Evolutionary conservation across 2,888 invertebrate species (phyloP).

Genomic region (Parnassius mnemosyne): DNA sequence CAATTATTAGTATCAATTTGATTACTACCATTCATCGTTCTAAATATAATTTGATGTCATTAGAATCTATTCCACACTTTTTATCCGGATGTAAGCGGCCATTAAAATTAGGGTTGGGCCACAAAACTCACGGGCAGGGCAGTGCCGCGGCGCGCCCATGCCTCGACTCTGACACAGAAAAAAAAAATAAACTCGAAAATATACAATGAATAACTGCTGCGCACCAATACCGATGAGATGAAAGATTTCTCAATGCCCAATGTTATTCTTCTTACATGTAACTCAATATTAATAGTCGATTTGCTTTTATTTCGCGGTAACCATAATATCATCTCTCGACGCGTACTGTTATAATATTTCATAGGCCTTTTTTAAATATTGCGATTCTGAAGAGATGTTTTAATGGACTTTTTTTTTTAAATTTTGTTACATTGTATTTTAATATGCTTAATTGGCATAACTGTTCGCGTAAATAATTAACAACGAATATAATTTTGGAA

Average conservation of each 20-base stretch:
- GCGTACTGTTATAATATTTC: conserved; percentile 27
- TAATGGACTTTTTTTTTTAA: too few relatives aligned
- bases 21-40: too few relatives aligned
- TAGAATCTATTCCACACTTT: conserved; percentile 58
- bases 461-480: too few relatives aligned
- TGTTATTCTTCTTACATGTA: conserved; percentile 69
- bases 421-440: too few relatives aligned
- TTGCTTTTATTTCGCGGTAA: conserved; percentile 29
- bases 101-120: conserved; percentile 81
- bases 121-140: conserved; percentile 69
- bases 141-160: conserved; percentile 68
- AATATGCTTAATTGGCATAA: too few relatives aligned
- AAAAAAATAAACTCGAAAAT: conserved; percentile 58
- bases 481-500: too few relatives aligned
- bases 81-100: conserved; percentile 77
- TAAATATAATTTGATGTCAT: conserved; percentile 11
- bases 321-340: conserved; percentile 25
- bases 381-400: too few relatives aligned
- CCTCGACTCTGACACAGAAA: conserved; percentile 53
- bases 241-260: conserved; percentile 73
- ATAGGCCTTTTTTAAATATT: not conserved
- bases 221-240: conserved; percentile 70
- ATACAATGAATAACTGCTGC: conserved; percentile 67
- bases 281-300: conserved; percentile 60
- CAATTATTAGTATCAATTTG: too few relatives aligned